A percentile compares a stretch with the other conserved stretches of the same genome.
These are phyloP conservation scores for Pseudochromis fuscus DNA, from an alignment of 2,797 vertebrate species.

Conservation along the genomic window DNA sequence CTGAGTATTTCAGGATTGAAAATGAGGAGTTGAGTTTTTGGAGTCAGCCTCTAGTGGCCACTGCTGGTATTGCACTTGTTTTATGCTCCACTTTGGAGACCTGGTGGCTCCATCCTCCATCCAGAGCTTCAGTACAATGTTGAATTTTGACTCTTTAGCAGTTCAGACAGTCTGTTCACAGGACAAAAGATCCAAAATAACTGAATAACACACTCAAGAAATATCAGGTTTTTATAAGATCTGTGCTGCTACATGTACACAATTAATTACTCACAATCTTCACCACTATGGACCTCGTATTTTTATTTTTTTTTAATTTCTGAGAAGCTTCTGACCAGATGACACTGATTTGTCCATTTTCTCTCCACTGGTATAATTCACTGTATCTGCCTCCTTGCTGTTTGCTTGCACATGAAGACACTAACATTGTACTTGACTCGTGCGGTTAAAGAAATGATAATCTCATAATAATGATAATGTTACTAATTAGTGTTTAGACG, in stretches of 20 bases:
- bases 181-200: not conserved
- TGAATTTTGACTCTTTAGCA: not conserved
- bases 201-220: no score
- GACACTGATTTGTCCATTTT: not conserved
- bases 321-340: constrained; percentile 3
- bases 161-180: not conserved
- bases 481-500: not conserved
- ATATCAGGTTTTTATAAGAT: not conserved
- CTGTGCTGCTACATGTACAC: not conserved
- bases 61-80: no score
- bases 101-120: no score
- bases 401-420: constrained; percentile 6
- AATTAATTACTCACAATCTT: not conserved
- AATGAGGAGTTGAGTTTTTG: no score
- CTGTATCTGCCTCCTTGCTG: not conserved
- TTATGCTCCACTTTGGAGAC: no score
- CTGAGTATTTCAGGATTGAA: no score
- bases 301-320: not conserved
- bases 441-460: not conserved
- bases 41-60: no score
- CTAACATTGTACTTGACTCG: constrained; percentile 13
- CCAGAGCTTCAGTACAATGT: not conserved
- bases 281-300: not conserved
- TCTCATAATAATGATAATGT: not conserved
- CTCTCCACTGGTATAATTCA: no score